Conservation (phyloP, 2,888 invertebrate species). For the Norana najaformis region DNA sequence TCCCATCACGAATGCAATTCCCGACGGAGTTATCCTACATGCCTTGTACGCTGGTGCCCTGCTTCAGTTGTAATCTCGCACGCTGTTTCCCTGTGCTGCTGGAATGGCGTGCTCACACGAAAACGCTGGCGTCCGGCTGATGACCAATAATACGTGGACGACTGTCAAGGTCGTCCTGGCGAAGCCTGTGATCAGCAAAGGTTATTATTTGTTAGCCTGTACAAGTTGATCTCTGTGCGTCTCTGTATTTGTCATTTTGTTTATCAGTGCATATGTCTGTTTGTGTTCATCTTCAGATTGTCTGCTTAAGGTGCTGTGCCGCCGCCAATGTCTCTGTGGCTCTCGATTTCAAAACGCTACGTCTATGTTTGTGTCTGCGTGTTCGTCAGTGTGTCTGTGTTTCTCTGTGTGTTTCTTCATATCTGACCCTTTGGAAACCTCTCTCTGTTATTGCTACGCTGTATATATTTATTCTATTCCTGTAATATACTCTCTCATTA, state of each 20-base stretch:
- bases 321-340: too few relatives aligned
- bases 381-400: background rate
- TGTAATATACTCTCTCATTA: slow-evolving; percentile 33
- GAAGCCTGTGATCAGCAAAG: background rate
- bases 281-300: background rate
- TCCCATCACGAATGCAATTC: slow-evolving; percentile 13
- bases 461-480: slow-evolving; percentile 25
- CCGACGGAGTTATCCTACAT: background rate
- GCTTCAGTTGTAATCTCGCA: background rate
- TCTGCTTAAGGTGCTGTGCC: too few relatives aligned
- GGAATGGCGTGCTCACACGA: background rate
- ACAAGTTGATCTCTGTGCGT: background rate
- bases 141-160: background rate
- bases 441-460: slow-evolving; percentile 17
- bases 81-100: background rate
- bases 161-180: background rate
- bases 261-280: background rate
- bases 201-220: background rate
- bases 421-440: slow-evolving; percentile 33
- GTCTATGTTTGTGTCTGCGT: too few relatives aligned
- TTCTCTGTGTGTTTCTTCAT: slow-evolving; percentile 30
- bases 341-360: too few relatives aligned
- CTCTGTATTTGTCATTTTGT: background rate
- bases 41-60: background rate
- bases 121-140: background rate